These are phyloP conservation scores for Python bivittatus DNA, from an alignment of 2,113 vertebrate genomes.

Conservation along the genomic window DNA sequence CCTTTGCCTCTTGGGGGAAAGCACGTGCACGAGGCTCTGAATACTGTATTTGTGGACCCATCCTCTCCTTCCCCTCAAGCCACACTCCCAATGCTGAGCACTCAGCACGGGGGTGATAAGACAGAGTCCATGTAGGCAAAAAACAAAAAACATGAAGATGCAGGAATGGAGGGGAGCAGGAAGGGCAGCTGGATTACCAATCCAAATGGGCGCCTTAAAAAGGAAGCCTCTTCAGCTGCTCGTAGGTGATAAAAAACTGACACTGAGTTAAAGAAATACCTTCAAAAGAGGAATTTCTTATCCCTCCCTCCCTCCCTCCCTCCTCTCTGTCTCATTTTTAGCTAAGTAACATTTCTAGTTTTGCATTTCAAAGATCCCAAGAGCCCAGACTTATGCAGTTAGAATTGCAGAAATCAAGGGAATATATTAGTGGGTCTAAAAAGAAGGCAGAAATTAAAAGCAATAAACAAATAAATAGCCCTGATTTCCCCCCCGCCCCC, in stretches of 20 bases:
- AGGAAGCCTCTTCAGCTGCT: constrained; percentile 92
- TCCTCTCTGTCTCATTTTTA: not conserved
- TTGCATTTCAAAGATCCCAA: not conserved
- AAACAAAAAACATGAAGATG: constrained; percentile 53
- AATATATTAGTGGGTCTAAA: not conserved
- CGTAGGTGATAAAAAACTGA: constrained; percentile 98
- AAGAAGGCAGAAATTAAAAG: not conserved
- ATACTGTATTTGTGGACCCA: constrained; percentile 18
- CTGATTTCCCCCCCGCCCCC: not conserved
- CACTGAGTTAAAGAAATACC: constrained; percentile 72
- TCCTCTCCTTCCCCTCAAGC: constrained; percentile 28
- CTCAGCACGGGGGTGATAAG: constrained; percentile 29
- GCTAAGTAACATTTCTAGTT: not conserved
- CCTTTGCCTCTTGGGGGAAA: constrained; percentile 29
- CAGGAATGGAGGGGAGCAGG: constrained; percentile 27
- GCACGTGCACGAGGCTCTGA: constrained; percentile 36
- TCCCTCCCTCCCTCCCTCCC: constrained; percentile 10
- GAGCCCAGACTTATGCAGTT: not conserved
- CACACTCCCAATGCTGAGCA: constrained; percentile 38
- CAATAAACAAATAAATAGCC: not conserved
- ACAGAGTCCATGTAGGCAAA: constrained; percentile 18
- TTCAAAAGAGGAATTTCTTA: not conserved
- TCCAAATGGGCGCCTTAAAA: constrained; percentile 74
- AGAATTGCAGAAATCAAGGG: not conserved
- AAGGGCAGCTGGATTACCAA: constrained; percentile 38